A percentile compares a stretch with the other conserved stretches of the same genome.
Conservation (phyloP, 2,113 vertebrate genomes). For the Prolemur simus region DNA sequence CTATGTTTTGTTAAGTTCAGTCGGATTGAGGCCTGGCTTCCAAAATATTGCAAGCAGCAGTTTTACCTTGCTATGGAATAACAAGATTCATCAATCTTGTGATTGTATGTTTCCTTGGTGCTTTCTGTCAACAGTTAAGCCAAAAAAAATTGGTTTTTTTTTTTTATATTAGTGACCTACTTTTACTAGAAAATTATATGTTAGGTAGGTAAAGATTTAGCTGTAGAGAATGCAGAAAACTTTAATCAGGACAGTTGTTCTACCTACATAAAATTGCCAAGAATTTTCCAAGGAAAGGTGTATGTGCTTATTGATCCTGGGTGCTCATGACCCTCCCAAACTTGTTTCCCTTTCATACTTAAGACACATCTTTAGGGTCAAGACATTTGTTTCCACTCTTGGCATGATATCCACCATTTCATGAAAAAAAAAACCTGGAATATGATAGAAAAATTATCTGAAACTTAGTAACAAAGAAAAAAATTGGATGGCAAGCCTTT, state of each 20-base stretch:
- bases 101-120: background rate
- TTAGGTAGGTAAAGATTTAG: background rate
- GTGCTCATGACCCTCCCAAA: background rate
- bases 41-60: background rate
- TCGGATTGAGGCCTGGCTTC: background rate
- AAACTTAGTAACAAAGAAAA: background rate
- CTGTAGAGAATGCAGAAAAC: background rate
- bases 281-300: background rate
- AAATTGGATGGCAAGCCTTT: background rate
- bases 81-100: background rate
- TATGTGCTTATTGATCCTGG: background rate
- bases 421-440: background rate
- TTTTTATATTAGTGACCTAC: background rate
- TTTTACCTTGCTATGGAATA: background rate
- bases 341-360: background rate
- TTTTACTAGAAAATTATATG: background rate
- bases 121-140: background rate
- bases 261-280: background rate
- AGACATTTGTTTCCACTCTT: background rate
- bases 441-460: background rate
- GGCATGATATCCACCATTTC: background rate
- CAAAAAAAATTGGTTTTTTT: background rate
- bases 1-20: background rate
- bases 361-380: background rate
- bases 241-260: background rate